These are phyloP conservation scores for Caenorhabditis sp. DNA, from an alignment of 2,888 invertebrate genomes.

Conservation along the genomic window DNA sequence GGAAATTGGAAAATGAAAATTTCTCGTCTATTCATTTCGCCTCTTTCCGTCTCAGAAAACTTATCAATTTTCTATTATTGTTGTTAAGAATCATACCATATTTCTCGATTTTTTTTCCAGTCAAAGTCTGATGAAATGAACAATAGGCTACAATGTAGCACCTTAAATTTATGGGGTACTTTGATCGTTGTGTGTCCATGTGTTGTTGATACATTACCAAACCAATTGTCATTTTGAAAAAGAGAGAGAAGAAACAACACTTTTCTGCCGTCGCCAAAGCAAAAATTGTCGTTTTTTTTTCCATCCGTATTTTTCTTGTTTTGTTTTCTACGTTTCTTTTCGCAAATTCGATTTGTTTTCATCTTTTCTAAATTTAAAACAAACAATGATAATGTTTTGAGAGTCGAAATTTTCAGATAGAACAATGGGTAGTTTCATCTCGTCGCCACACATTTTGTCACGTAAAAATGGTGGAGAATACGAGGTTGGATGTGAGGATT, in stretches of 20 bases:
- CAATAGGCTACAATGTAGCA: background rate
- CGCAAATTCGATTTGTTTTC: conserved; percentile 2
- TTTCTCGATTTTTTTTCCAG: background rate
- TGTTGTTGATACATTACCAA: background rate
- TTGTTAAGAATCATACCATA: background rate
- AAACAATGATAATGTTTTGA: conserved; percentile 17
- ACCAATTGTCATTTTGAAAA: background rate
- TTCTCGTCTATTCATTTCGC: conserved; percentile 3
- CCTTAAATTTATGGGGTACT: background rate
- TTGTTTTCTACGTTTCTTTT: background rate
- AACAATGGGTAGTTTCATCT: conserved; percentile 45
- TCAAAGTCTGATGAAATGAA: too few species aligned
- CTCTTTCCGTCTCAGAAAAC: too few species aligned
- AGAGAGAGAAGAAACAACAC: background rate
- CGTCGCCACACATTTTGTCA: conserved; percentile 39
- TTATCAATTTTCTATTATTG: conserved; percentile 21
- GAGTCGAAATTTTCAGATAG: conserved; percentile 20
- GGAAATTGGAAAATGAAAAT: background rate
- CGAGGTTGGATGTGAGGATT: conserved; percentile 76
- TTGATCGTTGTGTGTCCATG: background rate
- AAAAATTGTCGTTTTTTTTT: background rate
- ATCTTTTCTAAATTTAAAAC: conserved; percentile 4
- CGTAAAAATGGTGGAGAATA: conserved; percentile 36
- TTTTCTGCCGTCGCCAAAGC: background rate
- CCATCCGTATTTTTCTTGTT: background rate